Evolutionary conservation across 2,797 vertebrate genomes (phyloP).

Genomic region (Benthosema pterotum): DNA sequence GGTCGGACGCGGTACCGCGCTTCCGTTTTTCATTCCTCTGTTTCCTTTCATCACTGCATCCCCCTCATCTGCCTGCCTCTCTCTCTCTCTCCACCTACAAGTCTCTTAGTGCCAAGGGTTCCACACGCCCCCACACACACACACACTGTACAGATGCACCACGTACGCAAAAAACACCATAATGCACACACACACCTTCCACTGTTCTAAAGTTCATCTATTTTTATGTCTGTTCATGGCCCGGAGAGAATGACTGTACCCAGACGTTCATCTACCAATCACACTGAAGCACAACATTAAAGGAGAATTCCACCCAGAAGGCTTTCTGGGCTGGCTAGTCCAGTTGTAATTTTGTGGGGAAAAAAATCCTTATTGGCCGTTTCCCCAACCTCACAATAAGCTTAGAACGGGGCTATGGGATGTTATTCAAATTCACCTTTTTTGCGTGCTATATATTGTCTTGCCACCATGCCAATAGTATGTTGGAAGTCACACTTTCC

Average conservation of each 20-base stretch:
- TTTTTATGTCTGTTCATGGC: slow-evolving; percentile 6
- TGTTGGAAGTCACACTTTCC: too few relatives aligned
- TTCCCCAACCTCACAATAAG: too few relatives aligned
- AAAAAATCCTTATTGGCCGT: too few relatives aligned
- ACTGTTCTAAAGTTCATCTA: slow-evolving; percentile 12
- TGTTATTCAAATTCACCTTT: too few relatives aligned
- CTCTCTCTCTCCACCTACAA: not conserved
- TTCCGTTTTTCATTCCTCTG: slow-evolving; percentile 7
- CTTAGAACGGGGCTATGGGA: too few relatives aligned
- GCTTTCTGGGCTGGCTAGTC: too few relatives aligned
- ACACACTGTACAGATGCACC: slow-evolving; percentile 1
- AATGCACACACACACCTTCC: slow-evolving; percentile 10
- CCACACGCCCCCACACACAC: slow-evolving; percentile 10
- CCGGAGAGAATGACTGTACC: slow-evolving; percentile 12
- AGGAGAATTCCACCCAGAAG: too few relatives aligned
- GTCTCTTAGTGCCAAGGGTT: slow-evolving; percentile 5
- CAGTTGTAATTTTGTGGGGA: too few relatives aligned
- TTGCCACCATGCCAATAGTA: too few relatives aligned
- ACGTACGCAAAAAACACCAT: not conserved
- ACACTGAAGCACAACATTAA: slow-evolving; percentile 54
- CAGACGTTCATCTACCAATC: slow-evolving; percentile 8
- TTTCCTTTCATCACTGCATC: not conserved
- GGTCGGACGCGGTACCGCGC: not conserved
- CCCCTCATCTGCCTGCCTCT: not conserved
- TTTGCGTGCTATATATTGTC: too few relatives aligned